Evolutionary conservation across 2,888 invertebrate genomes (phyloP).

Genomic region (Netelia melanura): DNA sequence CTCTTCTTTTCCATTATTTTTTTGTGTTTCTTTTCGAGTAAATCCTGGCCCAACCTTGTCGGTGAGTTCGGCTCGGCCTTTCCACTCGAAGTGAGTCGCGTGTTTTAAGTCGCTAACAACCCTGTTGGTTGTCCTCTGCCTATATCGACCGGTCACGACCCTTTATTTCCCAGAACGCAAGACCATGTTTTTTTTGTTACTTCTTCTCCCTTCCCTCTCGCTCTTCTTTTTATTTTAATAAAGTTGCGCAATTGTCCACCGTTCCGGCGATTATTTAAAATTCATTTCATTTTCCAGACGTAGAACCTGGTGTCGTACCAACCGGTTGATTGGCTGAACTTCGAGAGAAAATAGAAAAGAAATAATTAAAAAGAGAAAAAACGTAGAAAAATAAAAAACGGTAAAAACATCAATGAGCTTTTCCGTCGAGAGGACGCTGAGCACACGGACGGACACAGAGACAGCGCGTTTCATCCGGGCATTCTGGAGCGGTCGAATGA

Average conservation of each 20-base stretch:
- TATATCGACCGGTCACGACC: slow-evolving; percentile 58
- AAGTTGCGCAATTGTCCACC: slow-evolving; percentile 42
- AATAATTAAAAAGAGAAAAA: slow-evolving; percentile 35
- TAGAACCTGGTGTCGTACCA: background rate
- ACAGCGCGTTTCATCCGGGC: slow-evolving; percentile 28
- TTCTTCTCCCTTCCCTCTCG: no score
- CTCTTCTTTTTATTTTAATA: slow-evolving; percentile 46
- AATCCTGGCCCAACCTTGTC: background rate
- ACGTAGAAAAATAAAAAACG: background rate
- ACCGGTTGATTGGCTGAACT: slow-evolving; percentile 15
- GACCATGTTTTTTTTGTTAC: slow-evolving; percentile 15
- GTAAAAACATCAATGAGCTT: slow-evolving; percentile 47
- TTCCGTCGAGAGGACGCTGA: slow-evolving; percentile 20
- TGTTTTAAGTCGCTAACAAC: slow-evolving; percentile 46
- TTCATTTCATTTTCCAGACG: slow-evolving; percentile 36
- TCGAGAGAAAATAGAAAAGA: background rate
- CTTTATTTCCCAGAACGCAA: slow-evolving; percentile 56
- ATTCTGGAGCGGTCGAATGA: slow-evolving; percentile 41
- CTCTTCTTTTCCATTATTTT: background rate
- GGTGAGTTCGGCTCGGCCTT: background rate
- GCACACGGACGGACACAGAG: slow-evolving; percentile 3
- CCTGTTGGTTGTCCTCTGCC: slow-evolving; percentile 24
- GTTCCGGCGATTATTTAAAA: slow-evolving; percentile 39
- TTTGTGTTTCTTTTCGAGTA: background rate
- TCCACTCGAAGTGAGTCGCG: slow-evolving; percentile 39